Evolutionary conservation across 2,888 invertebrate species (phyloP).

Genomic region (Oscheius sp.): DNA sequence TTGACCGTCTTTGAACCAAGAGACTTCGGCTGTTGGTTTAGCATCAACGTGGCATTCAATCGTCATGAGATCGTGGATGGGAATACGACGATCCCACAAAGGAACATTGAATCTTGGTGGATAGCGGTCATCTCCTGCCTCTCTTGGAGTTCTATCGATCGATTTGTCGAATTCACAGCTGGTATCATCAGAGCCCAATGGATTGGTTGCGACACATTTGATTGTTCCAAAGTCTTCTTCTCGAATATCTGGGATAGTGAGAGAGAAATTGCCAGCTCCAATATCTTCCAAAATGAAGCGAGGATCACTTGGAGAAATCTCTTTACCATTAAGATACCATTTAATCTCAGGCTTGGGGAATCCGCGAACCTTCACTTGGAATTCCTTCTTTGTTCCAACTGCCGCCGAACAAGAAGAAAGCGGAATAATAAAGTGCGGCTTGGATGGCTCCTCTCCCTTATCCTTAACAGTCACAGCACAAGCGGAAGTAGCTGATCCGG

Average conservation of each 20-base stretch:
- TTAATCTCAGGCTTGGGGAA: slow-evolving; percentile 72
- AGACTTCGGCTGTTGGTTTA: slow-evolving; percentile 63
- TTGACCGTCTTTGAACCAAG: slow-evolving; percentile 62
- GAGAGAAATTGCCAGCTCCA: slow-evolving; percentile 78
- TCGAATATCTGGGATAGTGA: slow-evolving; percentile 81
- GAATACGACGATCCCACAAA: slow-evolving; percentile 76
- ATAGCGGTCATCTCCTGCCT: slow-evolving; percentile 61
- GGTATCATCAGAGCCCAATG: slow-evolving; percentile 79
- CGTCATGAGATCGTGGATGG: slow-evolving; percentile 57
- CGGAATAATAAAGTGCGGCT: slow-evolving; percentile 71
- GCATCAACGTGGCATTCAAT: slow-evolving; percentile 70
- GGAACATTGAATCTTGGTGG: slow-evolving; percentile 85
- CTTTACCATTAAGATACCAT: slow-evolving; percentile 69
- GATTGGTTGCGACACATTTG: slow-evolving; percentile 76
- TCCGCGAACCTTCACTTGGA: slow-evolving; percentile 71
- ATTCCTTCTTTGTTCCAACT: slow-evolving; percentile 80
- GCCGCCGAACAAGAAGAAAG: slow-evolving; percentile 71
- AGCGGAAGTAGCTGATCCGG: slow-evolving; percentile 48
- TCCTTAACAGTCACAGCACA: slow-evolving; percentile 60
- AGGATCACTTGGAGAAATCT: slow-evolving; percentile 50
- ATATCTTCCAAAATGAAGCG: slow-evolving; percentile 72
- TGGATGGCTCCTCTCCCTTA: slow-evolving; percentile 57
- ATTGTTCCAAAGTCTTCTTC: slow-evolving; percentile 79
- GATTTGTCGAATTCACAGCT: slow-evolving; percentile 52
- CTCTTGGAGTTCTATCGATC: slow-evolving; percentile 17